Evolutionary conservation across 2,888 invertebrate species (phyloP), one percentile per base, ranked within the genome.

Genomic region (Sinelater perroti): DNA sequence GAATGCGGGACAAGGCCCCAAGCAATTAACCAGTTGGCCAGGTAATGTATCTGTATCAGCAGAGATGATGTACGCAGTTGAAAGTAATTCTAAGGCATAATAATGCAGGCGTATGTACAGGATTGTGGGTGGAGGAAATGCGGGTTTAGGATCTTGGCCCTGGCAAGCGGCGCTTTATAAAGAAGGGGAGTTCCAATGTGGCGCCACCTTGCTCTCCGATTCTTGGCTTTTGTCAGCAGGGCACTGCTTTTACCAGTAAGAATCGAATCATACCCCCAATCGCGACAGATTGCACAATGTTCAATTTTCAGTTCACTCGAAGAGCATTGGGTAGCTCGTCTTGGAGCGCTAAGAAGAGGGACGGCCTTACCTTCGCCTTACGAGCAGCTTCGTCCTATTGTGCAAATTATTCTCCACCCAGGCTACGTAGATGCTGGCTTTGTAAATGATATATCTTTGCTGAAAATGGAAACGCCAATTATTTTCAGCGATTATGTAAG

Each of bases 161-260:
- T 91, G 91, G 91, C 90, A 90, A 80, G 90, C 90, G n/a, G 91
- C 91, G 26, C 82, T 91, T 14, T 91, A 91, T 78, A 87, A 89
- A 70, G 90, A 91, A 78, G 91, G 91, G 0, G 89, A 90, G 78
- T 91, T 90, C 80, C 91, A 91, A 78, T 91, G 91, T 74, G 91
- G 91, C 13, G 91, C 87, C 13, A 90, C 90, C 1, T 82, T 91
- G 36, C 82, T 91, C 62, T 83, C 85, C 8, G 81, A 85, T 54
- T 81, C 83, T 68, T 91, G 91, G 90, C 82, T 91, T 44, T 80
- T 91, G 3, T 90, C 90, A 0, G 91, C 91, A 35, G 90, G 90
- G 28, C 91, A 91, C 75, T 91, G 91, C 71, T 91, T 91, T 73
- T 90, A 88, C 74, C 87, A 87, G 91, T 91, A 74, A 84, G 84